A percentile compares a stretch with the other conserved stretches of the same genome.
phyloP scores from a whole-genome alignment of 2,797 vertebrate genomes.

The Neostethus bicornis region DNA sequence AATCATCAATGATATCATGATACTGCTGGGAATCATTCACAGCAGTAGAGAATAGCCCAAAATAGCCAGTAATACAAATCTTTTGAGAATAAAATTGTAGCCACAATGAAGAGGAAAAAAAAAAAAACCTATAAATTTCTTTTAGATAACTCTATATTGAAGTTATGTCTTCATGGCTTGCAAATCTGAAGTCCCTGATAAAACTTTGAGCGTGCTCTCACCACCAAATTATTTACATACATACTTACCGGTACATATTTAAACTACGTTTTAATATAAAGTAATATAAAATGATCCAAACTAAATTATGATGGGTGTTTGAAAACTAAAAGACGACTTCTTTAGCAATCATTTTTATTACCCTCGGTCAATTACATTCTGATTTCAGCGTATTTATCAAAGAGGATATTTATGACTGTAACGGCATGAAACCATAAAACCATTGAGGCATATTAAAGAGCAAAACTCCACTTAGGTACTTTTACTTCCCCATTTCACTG shows the following conservation, averaged over 20 bases:
- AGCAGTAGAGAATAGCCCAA: slow-evolving; percentile 62
- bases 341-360: not conserved
- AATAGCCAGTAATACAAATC: slow-evolving; percentile 65
- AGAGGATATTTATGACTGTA: slow-evolving; percentile 1
- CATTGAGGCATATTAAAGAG: slow-evolving; percentile 8
- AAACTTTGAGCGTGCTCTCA: too few species aligned
- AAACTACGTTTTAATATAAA: not conserved
- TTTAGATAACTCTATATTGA: slow-evolving; percentile 41
- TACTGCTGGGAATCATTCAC: slow-evolving; percentile 60
- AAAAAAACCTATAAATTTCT: slow-evolving; percentile 38
- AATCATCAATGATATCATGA: too few species aligned
- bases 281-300: not conserved
- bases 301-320: not conserved
- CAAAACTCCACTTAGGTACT: slow-evolving; percentile 3
- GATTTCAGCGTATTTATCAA: not conserved
- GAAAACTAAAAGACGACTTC: not conserved
- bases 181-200: slow-evolving; percentile 18
- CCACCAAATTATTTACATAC: too few species aligned
- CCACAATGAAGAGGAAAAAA: slow-evolving; percentile 43
- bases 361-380: not conserved
- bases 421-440: not conserved
- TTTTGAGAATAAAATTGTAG: slow-evolving; percentile 61
- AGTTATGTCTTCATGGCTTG: slow-evolving; percentile 25
- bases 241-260: too few species aligned
- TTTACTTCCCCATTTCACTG: slow-evolving; percentile 47